Conservation (phyloP, 92 coral and sea anemone genomes). For the Ricordea florida region DNA sequence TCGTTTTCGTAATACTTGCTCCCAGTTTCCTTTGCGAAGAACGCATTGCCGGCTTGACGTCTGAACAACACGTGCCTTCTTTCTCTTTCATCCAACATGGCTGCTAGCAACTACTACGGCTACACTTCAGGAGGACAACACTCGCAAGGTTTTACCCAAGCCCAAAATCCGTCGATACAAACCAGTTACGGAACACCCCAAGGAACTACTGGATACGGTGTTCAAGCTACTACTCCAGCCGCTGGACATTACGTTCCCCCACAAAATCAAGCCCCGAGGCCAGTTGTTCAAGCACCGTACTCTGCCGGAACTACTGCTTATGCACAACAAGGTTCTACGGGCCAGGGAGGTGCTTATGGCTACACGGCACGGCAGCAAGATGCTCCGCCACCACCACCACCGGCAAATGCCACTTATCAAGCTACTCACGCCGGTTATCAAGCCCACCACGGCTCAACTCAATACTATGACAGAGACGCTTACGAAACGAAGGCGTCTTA, state of each 20-base stretch:
- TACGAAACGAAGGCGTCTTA: slow-evolving; percentile 86
- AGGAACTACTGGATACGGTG: slow-evolving; percentile 92
- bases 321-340: slow-evolving; percentile 70
- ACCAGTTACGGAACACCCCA: slow-evolving; percentile 93
- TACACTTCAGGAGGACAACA: slow-evolving; percentile 98
- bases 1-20: too few relatives aligned
- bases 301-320: slow-evolving; percentile 85
- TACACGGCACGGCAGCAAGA: slow-evolving; percentile 98
- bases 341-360: slow-evolving; percentile 94
- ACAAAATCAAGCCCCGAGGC: slow-evolving; percentile 82
- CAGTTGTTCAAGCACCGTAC: slow-evolving; percentile 77
- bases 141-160: slow-evolving; percentile 94
- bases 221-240: slow-evolving; percentile 89
- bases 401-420: slow-evolving; percentile 83
- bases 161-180: slow-evolving; percentile 97
- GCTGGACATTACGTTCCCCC: slow-evolving; percentile 93
- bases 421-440: slow-evolving; percentile 85
- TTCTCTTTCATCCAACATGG: slow-evolving; percentile 82
- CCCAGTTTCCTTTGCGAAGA: too few relatives aligned
- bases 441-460: slow-evolving; percentile 79
- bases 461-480: slow-evolving; percentile 91
- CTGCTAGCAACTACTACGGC: slow-evolving; percentile 96
- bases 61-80: slow-evolving; percentile 78
- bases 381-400: slow-evolving; percentile 93
- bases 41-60: slow-evolving; percentile 57